These are phyloP conservation scores for Bombus polaris DNA, from an alignment of 1,140 invertebrate species.

Conservation along the genomic window DNA sequence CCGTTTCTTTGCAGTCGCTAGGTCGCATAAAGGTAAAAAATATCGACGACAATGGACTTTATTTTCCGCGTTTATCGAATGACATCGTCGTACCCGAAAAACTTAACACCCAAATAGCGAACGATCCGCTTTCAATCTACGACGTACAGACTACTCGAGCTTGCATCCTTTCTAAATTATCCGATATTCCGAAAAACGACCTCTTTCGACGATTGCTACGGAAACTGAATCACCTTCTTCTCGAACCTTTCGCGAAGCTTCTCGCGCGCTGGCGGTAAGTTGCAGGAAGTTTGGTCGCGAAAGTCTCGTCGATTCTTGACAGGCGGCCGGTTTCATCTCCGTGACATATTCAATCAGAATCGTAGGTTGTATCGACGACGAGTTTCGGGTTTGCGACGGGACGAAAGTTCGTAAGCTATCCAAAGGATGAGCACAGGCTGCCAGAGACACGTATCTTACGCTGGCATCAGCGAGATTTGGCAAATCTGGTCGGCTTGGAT, in stretches of 20 bases:
- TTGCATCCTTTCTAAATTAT: background rate
- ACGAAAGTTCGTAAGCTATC: slow-evolving; percentile 4
- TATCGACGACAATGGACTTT: too few species aligned
- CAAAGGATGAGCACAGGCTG: slow-evolving; percentile 23
- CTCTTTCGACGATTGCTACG: background rate
- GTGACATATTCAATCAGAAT: slow-evolving; percentile 39
- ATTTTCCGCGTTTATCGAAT: too few species aligned
- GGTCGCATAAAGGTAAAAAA: too few species aligned
- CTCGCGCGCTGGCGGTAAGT: background rate
- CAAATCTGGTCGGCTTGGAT: background rate
- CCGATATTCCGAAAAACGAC: background rate
- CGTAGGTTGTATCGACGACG: slow-evolving; percentile 6
- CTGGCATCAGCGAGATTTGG: slow-evolving; percentile 33
- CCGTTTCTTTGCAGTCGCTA: too few species aligned
- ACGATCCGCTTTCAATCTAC: background rate
- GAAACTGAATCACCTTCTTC: background rate
- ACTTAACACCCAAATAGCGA: background rate
- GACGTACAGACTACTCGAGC: too few species aligned
- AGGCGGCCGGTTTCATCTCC: background rate
- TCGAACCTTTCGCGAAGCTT: background rate
- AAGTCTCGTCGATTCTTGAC: background rate
- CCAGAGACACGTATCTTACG: slow-evolving; percentile 46
- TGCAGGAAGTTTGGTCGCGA: background rate
- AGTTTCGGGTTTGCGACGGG: slow-evolving; percentile 11
- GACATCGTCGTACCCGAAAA: background rate